phyloP scores from a whole-genome alignment of 1,140 invertebrate species.

The Lucilia sericata region DNA sequence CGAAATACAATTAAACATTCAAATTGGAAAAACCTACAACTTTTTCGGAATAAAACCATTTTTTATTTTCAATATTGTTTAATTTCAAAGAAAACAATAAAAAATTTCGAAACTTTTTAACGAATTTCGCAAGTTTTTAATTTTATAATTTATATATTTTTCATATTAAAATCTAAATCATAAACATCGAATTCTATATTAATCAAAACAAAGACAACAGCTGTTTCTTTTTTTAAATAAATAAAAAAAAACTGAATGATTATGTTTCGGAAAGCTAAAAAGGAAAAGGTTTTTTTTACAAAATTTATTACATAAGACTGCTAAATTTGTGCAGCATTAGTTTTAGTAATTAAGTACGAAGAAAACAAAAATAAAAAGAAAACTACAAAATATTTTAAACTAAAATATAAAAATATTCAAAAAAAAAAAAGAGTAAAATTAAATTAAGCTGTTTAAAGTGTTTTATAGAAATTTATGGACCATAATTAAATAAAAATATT shows the following conservation, averaged over 20 bases:
- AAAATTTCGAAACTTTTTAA: too few species aligned
- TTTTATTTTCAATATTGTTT: too few species aligned
- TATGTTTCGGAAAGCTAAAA: neutral
- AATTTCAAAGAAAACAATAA: too few species aligned
- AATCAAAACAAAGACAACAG: neutral
- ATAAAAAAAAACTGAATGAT: too few species aligned
- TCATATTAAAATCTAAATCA: neutral
- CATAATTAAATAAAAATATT: conserved; percentile 17
- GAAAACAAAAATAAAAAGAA: conserved; percentile 15
- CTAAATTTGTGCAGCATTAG: conserved; percentile 35
- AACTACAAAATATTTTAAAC: conserved; percentile 1
- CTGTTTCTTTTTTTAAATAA: neutral
- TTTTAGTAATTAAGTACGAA: conserved; percentile 30
- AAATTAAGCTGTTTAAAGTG: conserved; percentile 31
- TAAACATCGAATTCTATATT: neutral
- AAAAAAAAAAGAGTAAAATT: neutral
- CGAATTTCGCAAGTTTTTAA: too few species aligned
- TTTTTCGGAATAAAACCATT: too few species aligned
- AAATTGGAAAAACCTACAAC: too few species aligned
- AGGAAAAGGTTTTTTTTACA: neutral
- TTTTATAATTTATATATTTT: too few species aligned
- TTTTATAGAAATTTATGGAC: conserved; percentile 44
- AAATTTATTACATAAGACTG: conserved; percentile 11
- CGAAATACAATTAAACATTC: too few species aligned
- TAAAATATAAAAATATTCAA: conserved; percentile 16